Base-by-base conservation (phyloP, 2,113 vertebrate species). In the Ovibos moschatus region DNA sequence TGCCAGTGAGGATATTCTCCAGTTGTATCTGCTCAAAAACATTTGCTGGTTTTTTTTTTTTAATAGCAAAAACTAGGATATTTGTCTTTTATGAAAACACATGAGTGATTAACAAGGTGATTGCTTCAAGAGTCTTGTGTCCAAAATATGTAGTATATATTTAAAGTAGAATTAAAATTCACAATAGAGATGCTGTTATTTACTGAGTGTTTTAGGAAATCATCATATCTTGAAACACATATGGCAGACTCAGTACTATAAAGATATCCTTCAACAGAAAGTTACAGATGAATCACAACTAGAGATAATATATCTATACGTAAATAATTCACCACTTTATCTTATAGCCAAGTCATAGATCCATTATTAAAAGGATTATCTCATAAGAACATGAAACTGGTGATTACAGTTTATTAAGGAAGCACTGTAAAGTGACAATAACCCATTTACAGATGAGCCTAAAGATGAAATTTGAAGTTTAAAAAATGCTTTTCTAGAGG, bases 311-410 rank as follows among this genome's bases (percentile, higher is more conserved):
- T 87, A 82, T 94, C 86, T 84, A 67, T 67, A 78, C 0, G 14
- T 83, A 95, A 97, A 96, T 95, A 97, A 97, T 94, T 93, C 27
- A 91, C 82, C 25, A 43, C 57, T 88, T 91, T 94, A 89, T 96
- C 89, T 97, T 58, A 45, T 27, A 67, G 40, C 23, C 33, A 90
- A 92, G 27, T 23, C 62, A 91, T 62, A 74, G 71, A 78, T 25
- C n/a, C 53, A 55, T 94, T 76, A 86, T 85, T 45, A 64, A 92
- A 94, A 93, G 36, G 58, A 60, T 91, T 87, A 81, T 88, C 76
- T 97, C 57, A 30, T 28, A 60, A 91, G 23, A 81, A 23, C 36
- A 81, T 83, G 88, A 86, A 92, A 94, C 45, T 51, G 50, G 36
- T n/a, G 40, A 84, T 92, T 88, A 64, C 25, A 45, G 6, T 57